A percentile compares a stretch with the other conserved stretches of the same genome.
Conservation (phyloP, 2,888 invertebrate species). For the Crossocerus cetratus region DNA sequence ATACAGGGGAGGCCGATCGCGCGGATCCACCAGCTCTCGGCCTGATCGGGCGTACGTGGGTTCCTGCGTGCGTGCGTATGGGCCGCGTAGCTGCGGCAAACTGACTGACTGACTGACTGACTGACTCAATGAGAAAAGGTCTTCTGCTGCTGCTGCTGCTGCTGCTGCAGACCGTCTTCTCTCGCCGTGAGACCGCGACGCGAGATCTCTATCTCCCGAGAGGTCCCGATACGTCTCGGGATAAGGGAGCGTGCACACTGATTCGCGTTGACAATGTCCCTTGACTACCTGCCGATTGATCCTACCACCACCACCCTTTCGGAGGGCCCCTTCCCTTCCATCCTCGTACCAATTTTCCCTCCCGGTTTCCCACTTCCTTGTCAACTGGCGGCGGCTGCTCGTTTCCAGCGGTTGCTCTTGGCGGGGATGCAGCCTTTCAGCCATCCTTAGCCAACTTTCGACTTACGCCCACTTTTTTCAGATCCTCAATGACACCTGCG, state of each 20-base stretch:
- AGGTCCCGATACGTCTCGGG: slow-evolving; percentile 54
- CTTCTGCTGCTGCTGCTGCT: slow-evolving; percentile 33
- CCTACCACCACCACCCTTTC: too few relatives aligned
- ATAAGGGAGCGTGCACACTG: slow-evolving; percentile 70
- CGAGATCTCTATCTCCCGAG: slow-evolving; percentile 68
- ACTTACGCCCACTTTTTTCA: too few relatives aligned
- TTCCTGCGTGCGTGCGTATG: slow-evolving; percentile 48
- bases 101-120: slow-evolving; percentile 73
- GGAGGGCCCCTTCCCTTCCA: too few relatives aligned
- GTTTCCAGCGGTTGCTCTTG: too few relatives aligned
- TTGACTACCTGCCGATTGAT: too few relatives aligned
- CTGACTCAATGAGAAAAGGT: slow-evolving; percentile 73
- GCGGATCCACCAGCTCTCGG: slow-evolving; percentile 6
- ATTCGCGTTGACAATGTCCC: slow-evolving; percentile 15
- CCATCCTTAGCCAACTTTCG: too few relatives aligned
- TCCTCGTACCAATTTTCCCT: too few relatives aligned
- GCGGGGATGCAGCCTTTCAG: too few relatives aligned
- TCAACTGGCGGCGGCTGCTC: too few relatives aligned
- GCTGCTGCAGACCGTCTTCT: slow-evolving; percentile 47
- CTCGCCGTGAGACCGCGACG: slow-evolving; percentile 53
- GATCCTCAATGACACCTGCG: too few relatives aligned
- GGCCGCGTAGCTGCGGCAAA: slow-evolving; percentile 69
- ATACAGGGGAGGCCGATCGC: not conserved
- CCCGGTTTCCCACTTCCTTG: too few relatives aligned
- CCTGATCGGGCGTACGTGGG: slow-evolving; percentile 21